Evolutionary conservation across 2,888 invertebrate species (phyloP).

Genomic region (Taenaris catops): DNA sequence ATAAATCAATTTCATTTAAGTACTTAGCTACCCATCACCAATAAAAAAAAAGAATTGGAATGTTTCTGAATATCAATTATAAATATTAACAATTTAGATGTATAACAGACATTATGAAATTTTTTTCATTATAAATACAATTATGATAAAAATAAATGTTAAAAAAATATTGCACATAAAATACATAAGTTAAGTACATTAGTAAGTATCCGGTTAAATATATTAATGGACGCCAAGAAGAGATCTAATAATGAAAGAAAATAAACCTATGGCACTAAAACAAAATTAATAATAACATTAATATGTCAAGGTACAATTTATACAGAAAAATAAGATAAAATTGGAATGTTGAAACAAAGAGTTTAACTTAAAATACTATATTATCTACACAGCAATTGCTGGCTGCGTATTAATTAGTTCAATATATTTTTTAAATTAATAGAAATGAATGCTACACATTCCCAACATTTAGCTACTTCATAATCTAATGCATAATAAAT

Average conservation of each 20-base stretch:
- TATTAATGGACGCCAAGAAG: conserved; percentile 43
- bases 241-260: conserved; percentile 37
- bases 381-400: conserved; percentile 25
- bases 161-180: conserved; percentile 26
- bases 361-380: conserved; percentile 24
- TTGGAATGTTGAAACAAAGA: conserved; percentile 33
- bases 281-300: conserved; percentile 32
- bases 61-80: conserved; percentile 15
- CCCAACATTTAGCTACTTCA: conserved; percentile 16
- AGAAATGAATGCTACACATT: conserved; percentile 17
- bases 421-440: conserved; percentile 7
- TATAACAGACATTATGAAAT: not conserved
- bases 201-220: conserved; percentile 24
- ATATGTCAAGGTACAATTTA: conserved; percentile 20
- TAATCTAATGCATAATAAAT: conserved; percentile 2
- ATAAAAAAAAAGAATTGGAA: conserved; percentile 22
- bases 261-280: conserved; percentile 56
- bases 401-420: conserved; percentile 10
- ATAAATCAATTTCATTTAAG: conserved; percentile 38
- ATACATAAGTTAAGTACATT: conserved; percentile 29
- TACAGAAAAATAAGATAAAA: conserved; percentile 23
- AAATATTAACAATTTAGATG: not conserved
- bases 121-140: not conserved
- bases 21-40: conserved; percentile 59
- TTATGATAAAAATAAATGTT: conserved; percentile 22